Base-by-base conservation (phyloP, 2,113 vertebrate species). In the Potamarius usumacintae region DNA sequence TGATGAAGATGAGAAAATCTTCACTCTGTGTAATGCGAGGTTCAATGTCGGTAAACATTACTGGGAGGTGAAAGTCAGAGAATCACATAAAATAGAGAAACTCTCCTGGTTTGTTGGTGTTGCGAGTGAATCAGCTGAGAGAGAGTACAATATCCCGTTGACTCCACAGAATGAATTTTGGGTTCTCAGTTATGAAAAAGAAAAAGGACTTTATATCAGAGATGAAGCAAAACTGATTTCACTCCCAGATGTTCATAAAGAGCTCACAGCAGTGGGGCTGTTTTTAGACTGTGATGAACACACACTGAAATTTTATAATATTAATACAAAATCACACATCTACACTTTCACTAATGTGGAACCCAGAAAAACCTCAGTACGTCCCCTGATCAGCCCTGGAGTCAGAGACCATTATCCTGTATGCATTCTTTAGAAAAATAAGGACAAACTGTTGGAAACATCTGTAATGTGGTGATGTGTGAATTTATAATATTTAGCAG, bases 331-430 rank as follows among this genome's bases (percentile, higher is more conserved):
- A 25, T 65, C 62, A 60, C 69, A 60, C 6, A n/a, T 87, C 52
- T 74, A 72, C 52, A 72, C 52, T 50, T 27, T 87, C 34, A 50
- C 67, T 53, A 52, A 52, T 58, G 53, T 87, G 53, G n/a, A 57
- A 20, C 22, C 25, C 25, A 74, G 18, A 18, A 60, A 1, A 27
- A 2, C 0, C 4, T 42, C 74, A 60, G 63, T 87, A 30, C 42
- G 10, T 74, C 86, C 86, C 82, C 79, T 87, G 11, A 87, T 87
- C 79, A 87, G 79, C 67, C 86, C 86, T 20, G 86, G 86, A 74
- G 11, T 82, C 34, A 67, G n/a, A 69, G 62, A 84, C 53, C 18
- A 12, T 62, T 0, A 18, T 20, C 48, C 62, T 65, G 63, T 65
- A 65, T 1, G 9, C 2, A 65, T 65, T 65, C 9, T 65, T 65